Evolutionary conservation across 2,113 vertebrate genomes (phyloP).

Genomic region (Saccopteryx bilineata): DNA sequence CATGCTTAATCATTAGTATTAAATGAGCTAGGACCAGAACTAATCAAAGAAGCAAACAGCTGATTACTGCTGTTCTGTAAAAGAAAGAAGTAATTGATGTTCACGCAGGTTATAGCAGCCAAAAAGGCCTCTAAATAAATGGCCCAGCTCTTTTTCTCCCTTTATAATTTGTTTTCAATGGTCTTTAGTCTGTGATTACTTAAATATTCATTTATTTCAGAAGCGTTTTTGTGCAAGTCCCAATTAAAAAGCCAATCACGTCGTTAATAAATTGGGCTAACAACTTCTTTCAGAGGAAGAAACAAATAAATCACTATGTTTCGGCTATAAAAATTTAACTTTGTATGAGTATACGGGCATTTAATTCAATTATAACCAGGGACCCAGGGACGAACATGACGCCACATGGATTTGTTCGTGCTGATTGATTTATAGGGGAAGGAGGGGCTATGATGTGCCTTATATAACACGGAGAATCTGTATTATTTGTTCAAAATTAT

Average conservation of each 20-base stretch:
- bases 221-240: constrained; percentile 75
- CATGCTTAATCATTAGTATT: constrained; percentile 69
- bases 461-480: background rate
- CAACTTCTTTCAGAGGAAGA: constrained; percentile 60
- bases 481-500: constrained; percentile 31
- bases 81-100: constrained; percentile 74
- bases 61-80: constrained; percentile 64
- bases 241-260: constrained; percentile 80
- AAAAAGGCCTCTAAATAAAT: constrained; percentile 54
- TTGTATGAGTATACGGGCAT: background rate
- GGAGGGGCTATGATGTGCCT: background rate
- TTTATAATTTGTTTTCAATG: constrained; percentile 77
- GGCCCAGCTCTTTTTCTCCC: constrained; percentile 40
- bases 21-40: constrained; percentile 77
- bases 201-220: constrained; percentile 83
- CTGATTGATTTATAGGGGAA: background rate
- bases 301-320: constrained; percentile 60
- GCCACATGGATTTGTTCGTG: background rate
- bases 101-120: constrained; percentile 71
- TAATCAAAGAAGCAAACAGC: constrained; percentile 74
- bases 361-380: background rate
- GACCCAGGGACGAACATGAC: background rate
- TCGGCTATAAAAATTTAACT: constrained; percentile 62
- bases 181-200: constrained; percentile 77
- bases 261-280: constrained; percentile 78